Evolutionary conservation across 2,113 vertebrate species (phyloP), one percentile per base, ranked within the genome.

Genomic region (Oryzias curvinotus): DNA sequence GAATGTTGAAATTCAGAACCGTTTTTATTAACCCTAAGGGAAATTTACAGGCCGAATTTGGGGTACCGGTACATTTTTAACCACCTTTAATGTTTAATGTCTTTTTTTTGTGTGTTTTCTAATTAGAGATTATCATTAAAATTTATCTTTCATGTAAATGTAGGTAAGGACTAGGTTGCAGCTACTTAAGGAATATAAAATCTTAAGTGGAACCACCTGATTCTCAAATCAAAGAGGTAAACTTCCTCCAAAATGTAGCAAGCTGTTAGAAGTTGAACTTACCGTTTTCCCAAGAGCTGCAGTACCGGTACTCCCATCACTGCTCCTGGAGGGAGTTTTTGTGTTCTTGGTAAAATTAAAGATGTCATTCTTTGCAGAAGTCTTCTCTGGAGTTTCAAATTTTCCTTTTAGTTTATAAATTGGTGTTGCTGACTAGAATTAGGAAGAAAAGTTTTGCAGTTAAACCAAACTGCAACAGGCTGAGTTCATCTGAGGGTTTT

Each of bases 281-380:
- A 86, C 80, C 65, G 43, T 5, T 41, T 25, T 63, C 16, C 57
- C 79, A 18, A 28, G 25, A 23, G 18, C 3, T 30, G 13, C 49
- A 26, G 52, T 2, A 21, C 4, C 49, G 23, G 52, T 2, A 21
- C 4, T 54, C 50, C 44, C 25, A 5, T 44, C 66, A 51, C 62
- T 72, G 55, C n/a, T 73, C 26, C 10, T 46, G 23, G 53, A 65
- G 1, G 65, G 68, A 21, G 80, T 73, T 67, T 58, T 84, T 71
- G 59, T 76, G 52, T 17, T 60, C 71, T 72, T 78, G 26, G 65
- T 71, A 17, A 79, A 73, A 26, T 82, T 61, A 72, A 75, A 86
- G n/a, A 61, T 6, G 17, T 51, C 14, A n/a, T 23, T 85, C 59
- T 75, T 83, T 36, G 52, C 57, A 45, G 56, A 46, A n/a, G 18